Percentiles rank a stretch among this genome's conserved stretches.
phyloP scores from a whole-genome alignment of 2,113 vertebrate genomes.

The Ceyx melanurus region DNA sequence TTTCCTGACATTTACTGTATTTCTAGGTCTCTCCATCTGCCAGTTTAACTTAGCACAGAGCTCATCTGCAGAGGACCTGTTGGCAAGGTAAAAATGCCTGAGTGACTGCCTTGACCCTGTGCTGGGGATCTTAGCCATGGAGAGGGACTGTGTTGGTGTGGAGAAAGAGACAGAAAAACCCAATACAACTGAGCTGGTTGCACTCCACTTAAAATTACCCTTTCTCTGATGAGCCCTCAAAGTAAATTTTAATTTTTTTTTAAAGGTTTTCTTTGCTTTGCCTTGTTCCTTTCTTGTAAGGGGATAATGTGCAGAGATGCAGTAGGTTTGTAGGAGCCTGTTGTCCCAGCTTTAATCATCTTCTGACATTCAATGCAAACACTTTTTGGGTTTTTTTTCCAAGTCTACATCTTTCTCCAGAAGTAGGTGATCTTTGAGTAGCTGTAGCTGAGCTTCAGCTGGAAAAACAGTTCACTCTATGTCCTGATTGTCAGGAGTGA shows the following conservation, averaged over 20 bases:
- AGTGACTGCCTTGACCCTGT: background rate
- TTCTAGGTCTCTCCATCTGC: background rate
- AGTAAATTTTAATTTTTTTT: background rate
- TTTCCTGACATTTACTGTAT: background rate
- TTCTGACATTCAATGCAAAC: background rate
- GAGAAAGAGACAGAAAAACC: background rate
- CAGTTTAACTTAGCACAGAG: background rate
- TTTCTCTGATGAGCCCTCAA: background rate
- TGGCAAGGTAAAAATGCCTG: background rate
- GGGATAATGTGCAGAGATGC: background rate
- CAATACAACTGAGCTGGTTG: background rate
- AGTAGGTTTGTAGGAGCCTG: background rate
- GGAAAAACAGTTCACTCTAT: slow-evolving; percentile 22
- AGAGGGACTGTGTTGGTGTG: background rate
- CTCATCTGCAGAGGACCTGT: background rate
- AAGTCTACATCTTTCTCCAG: background rate
- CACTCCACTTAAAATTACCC: background rate
- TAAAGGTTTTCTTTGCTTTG: background rate
- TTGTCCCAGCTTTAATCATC: background rate
- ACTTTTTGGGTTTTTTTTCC: background rate
- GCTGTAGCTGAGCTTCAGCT: background rate
- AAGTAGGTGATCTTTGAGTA: slow-evolving; percentile 12
- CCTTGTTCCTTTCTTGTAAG: background rate
- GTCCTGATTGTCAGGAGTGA: slow-evolving; percentile 29
- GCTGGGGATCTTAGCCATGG: background rate